Percentiles rank a stretch among this genome's conserved stretches.
Conservation (phyloP, 1,140 invertebrate genomes). For the Conopomorpha cramerella region DNA sequence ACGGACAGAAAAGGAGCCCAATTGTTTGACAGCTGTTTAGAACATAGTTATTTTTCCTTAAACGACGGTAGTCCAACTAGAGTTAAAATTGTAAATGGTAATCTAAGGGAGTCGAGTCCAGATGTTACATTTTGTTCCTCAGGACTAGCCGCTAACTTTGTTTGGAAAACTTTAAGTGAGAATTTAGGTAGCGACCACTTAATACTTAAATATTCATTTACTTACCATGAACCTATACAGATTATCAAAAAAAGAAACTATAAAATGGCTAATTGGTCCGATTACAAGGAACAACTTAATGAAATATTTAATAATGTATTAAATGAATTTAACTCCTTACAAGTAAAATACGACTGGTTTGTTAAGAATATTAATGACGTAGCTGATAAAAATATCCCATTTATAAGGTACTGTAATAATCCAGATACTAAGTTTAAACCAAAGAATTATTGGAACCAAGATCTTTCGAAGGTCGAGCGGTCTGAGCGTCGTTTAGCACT, state of each 20-base stretch:
- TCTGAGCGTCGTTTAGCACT: constrained; percentile 15
- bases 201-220: constrained; percentile 5
- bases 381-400: no score
- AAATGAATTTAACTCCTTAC: no score
- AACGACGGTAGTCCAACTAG: background rate
- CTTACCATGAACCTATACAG: no score
- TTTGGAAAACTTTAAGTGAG: constrained; percentile 2
- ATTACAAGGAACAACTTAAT: no score
- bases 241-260: no score
- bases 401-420: background rate
- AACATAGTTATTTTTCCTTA: background rate
- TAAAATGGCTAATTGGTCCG: no score
- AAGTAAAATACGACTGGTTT: background rate
- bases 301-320: no score
- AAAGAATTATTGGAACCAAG: constrained; percentile 15
- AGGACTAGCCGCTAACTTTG: background rate
- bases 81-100: background rate
- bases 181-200: constrained; percentile 4
- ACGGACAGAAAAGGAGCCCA: background rate
- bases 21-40: background rate
- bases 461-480: constrained; percentile 13
- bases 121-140: background rate
- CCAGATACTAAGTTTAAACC: constrained; percentile 11
- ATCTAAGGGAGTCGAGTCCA: background rate
- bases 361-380: background rate